A percentile compares a stretch with the other conserved stretches of the same genome.
Evolutionary conservation across 1,140 invertebrate genomes (phyloP).

Genomic region (Drosophila nikananu): DNA sequence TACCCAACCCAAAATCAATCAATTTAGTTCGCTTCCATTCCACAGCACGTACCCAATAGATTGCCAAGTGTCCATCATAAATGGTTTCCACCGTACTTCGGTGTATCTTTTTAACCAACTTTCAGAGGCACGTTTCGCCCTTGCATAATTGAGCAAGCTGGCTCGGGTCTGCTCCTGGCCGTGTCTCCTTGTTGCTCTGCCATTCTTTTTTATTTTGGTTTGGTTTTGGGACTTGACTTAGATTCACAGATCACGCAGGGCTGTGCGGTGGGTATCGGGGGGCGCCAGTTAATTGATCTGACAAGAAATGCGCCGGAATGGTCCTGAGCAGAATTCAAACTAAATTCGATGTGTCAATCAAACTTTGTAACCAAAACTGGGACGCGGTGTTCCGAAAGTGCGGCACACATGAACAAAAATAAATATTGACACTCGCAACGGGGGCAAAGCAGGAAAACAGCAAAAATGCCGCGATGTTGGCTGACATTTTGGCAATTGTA

Average conservation of each 20-base stretch:
- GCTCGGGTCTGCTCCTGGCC: constrained; percentile 8
- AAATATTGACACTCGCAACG: constrained; percentile 72
- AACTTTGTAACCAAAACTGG: constrained; percentile 54
- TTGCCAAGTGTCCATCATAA: neutral
- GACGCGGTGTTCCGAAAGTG: constrained; percentile 38
- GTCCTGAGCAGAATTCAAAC: constrained; percentile 34
- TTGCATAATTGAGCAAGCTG: constrained; percentile 73
- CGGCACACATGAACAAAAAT: constrained; percentile 39
- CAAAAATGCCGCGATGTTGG: constrained; percentile 29
- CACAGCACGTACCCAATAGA: neutral
- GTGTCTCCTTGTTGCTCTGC: constrained; percentile 5
- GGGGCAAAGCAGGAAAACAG: constrained; percentile 36
- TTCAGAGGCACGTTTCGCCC: constrained; percentile 60
- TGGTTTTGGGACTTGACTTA: constrained; percentile 17
- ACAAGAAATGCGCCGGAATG: constrained; percentile 12
- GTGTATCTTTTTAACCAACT: constrained; percentile 44
- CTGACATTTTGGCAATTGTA: constrained; percentile 59
- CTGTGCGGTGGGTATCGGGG: neutral
- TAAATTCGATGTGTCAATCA: constrained; percentile 75
- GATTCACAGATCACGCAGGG: constrained; percentile 10
- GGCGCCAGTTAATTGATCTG: constrained; percentile 55
- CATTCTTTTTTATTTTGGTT: constrained; percentile 46
- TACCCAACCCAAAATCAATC: neutral
- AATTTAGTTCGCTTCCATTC: neutral
- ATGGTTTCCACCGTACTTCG: constrained; percentile 4